Base-by-base conservation (phyloP, 1,140 invertebrate species). In the Drosophila leontia region DNA sequence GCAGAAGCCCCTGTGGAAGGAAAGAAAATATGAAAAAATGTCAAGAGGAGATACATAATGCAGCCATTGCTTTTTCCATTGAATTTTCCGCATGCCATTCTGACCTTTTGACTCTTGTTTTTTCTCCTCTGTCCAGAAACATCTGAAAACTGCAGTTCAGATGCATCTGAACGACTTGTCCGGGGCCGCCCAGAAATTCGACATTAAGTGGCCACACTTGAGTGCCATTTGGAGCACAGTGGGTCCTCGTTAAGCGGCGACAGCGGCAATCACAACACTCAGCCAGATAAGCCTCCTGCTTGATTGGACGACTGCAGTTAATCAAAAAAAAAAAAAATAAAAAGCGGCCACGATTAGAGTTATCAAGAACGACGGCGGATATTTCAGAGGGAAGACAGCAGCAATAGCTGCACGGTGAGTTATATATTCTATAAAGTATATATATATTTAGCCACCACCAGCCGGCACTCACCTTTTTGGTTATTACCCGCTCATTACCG, bases 141-240 rank as follows among this genome's bases (percentile, higher is more conserved):
- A 29, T 19, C 3, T 15, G 42, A 37, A 53, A 61, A 70, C 64
- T 63, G 71, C 71, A 80, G 79, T 32, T 58, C 29, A 26, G 64
- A 44, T 75, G 67, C 45, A 68, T 50, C 53, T 56, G 50, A 47
- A 55, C 44, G 37, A 50, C 48, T 45, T 56, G 44, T 53, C 41
- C 41, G 59, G 44, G 44, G 13, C 37, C 48, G 45, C 3, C 47
- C 67, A 64, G 62, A 64, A 79, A 75, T 70, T 82, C 63, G 59
- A 51, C 64, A 53, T 85, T 58, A 72, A 84, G 82, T 85, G 78
- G 39, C 67, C 50, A 47, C 81, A 72, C 81, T 84, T 76, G 45
- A 80, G 80, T 68, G 62, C 61, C 60, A 63, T 79, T 80, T 57
- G 26, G 17, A 41, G 64, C 56, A 74, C 70, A 59, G 69, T 71